Conservation (phyloP, 2,113 vertebrate genomes). For the Ceuthmochares aereus region DNA sequence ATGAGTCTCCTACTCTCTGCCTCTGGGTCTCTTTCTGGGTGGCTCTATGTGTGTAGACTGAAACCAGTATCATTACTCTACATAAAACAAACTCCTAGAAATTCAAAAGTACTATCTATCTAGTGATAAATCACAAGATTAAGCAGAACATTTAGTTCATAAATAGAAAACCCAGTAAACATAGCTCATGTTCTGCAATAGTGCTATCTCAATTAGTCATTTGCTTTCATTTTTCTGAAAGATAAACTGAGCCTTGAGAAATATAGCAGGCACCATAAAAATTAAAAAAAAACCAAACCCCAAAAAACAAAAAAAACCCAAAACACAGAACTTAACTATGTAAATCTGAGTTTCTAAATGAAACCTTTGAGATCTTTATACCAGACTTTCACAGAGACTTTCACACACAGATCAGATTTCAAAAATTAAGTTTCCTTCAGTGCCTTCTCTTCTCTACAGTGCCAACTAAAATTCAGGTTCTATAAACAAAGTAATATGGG, state of each 20-base stretch:
- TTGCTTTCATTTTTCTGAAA: neutral
- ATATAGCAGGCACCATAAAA: neutral
- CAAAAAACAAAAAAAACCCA: too few relatives aligned
- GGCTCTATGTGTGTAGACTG: rapidly evolving
- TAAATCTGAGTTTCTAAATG: neutral
- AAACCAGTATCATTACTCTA: neutral
- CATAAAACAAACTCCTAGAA: neutral
- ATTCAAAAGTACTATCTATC: neutral
- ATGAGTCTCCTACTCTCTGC: neutral
- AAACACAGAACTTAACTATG: neutral
- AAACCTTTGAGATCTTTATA: constrained; percentile 1
- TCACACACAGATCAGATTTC: constrained; percentile 57
- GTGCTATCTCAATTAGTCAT: neutral
- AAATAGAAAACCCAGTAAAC: neutral
- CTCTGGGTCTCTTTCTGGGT: neutral
- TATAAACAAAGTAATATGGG: constrained; percentile 25
- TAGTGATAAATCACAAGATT: neutral
- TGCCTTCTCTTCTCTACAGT: neutral
- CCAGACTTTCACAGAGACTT: neutral
- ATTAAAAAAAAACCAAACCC: neutral
- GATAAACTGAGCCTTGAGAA: neutral
- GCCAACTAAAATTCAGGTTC: constrained; percentile 25
- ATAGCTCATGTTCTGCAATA: neutral
- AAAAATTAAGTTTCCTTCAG: constrained; percentile 13
- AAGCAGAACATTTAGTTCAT: neutral